Evolutionary conservation across 2,113 vertebrate species (phyloP).

Genomic region (Alligator mississippiensis): DNA sequence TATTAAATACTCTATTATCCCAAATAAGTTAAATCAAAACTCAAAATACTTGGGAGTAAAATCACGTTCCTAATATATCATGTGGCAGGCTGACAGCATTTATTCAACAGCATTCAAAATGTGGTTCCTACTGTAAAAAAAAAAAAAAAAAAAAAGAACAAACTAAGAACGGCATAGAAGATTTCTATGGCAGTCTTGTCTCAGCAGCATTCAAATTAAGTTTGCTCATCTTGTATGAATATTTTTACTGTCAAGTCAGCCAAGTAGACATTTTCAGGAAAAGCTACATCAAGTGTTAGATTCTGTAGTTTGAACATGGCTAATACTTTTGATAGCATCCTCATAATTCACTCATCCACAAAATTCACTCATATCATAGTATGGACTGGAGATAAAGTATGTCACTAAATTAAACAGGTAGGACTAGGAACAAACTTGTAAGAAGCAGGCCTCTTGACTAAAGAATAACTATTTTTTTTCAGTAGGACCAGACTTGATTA

Average conservation of each 20-base stretch:
- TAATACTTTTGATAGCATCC: neutral
- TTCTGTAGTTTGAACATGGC: neutral
- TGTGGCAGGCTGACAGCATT: neutral
- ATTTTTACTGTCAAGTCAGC: neutral
- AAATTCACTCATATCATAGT: too few species aligned
- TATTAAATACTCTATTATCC: neutral
- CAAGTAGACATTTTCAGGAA: neutral
- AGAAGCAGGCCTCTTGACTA: neutral
- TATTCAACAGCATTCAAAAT: neutral
- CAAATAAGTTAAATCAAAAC: neutral
- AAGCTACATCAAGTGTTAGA: neutral
- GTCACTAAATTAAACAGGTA: too few species aligned
- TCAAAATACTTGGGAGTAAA: neutral
- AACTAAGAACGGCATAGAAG: neutral
- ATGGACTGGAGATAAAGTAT: too few species aligned
- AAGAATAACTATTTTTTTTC: neutral
- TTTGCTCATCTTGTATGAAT: neutral
- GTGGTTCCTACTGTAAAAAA: too few species aligned
- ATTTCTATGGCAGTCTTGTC: neutral
- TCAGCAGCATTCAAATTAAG: neutral
- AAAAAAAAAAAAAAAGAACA: neutral
- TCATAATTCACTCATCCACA: too few species aligned
- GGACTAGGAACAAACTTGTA: neutral
- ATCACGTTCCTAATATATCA: neutral
- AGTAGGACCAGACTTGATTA: too few species aligned